These are phyloP conservation scores for Melinopterus prodromus DNA, from an alignment of 2,888 invertebrate genomes.

Conservation along the genomic window DNA sequence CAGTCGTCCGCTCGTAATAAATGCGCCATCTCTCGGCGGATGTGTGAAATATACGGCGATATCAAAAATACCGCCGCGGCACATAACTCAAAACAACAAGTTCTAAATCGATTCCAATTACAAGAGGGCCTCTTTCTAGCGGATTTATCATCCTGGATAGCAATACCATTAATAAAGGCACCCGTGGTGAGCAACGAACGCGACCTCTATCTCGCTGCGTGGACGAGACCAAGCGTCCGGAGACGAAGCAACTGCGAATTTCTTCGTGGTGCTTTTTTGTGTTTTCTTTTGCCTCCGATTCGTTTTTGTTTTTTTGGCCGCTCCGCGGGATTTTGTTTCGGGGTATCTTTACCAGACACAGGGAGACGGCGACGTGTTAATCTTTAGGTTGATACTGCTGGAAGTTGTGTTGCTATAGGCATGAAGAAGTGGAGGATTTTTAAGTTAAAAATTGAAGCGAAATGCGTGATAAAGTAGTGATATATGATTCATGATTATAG, in stretches of 20 bases:
- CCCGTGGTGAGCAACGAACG: slow-evolving; percentile 30
- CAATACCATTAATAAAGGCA: slow-evolving; percentile 44
- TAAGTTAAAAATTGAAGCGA: no score
- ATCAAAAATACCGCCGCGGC: slow-evolving; percentile 43
- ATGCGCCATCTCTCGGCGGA: slow-evolving; percentile 19
- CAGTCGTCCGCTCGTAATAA: slow-evolving; percentile 11
- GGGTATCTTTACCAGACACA: slow-evolving; percentile 42
- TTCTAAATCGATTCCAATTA: slow-evolving; percentile 46
- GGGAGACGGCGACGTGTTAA: slow-evolving; percentile 47
- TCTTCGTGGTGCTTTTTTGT: neutral
- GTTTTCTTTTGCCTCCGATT: neutral
- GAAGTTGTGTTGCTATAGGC: no score
- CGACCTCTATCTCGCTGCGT: slow-evolving; percentile 13
- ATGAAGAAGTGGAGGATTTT: no score
- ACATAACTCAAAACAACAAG: slow-evolving; percentile 44
- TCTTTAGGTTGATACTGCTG: slow-evolving; percentile 37
- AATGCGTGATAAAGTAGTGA: no score
- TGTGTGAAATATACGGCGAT: slow-evolving; percentile 34
- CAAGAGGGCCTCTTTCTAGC: slow-evolving; percentile 40
- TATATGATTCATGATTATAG: no score
- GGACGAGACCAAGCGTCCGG: neutral
- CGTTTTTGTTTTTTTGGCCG: slow-evolving; percentile 29
- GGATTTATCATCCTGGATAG: slow-evolving; percentile 44
- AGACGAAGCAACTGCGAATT: slow-evolving; percentile 10
- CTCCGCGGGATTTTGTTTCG: slow-evolving; percentile 44